Conservation (phyloP, 2,888 invertebrate species). For the Drosophila subsilvestris region DNA sequence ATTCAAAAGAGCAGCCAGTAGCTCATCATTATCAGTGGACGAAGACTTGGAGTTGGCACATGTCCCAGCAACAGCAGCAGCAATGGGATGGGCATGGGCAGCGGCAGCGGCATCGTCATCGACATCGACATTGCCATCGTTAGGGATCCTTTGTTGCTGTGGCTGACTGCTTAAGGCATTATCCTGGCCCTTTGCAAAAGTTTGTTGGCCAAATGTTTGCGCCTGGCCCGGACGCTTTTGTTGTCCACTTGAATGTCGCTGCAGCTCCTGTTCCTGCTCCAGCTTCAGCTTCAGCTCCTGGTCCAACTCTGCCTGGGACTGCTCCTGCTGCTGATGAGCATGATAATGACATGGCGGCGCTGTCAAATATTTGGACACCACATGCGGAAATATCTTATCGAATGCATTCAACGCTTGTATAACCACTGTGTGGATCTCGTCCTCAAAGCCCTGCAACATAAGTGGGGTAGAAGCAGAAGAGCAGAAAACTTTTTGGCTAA, state of each 20-base stretch:
- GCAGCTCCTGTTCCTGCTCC: constrained; percentile 51
- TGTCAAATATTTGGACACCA: constrained; percentile 84
- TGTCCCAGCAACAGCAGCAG: constrained; percentile 42
- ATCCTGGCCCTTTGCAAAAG: constrained; percentile 73
- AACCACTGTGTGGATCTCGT: constrained; percentile 84
- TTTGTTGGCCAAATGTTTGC: constrained; percentile 76
- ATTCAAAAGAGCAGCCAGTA: constrained; percentile 83
- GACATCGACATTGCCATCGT: constrained; percentile 67
- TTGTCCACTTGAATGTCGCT: constrained; percentile 72
- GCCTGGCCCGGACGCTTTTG: constrained; percentile 64
- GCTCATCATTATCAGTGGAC: constrained; percentile 83
- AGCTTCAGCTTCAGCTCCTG: constrained; percentile 48
- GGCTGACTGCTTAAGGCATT: constrained; percentile 76
- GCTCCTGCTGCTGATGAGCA: constrained; percentile 69
- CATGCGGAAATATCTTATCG: constrained; percentile 84
- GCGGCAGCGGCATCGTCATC: too few relatives aligned
- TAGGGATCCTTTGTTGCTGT: constrained; percentile 67
- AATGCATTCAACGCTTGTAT: constrained; percentile 84
- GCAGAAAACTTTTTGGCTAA: constrained; percentile 57
- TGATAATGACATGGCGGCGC: constrained; percentile 77
- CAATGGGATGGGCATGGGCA: background rate
- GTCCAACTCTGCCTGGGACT: constrained; percentile 38
- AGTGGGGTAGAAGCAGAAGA: constrained; percentile 28
- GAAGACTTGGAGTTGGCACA: constrained; percentile 62
- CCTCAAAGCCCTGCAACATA: constrained; percentile 82